Evolutionary conservation across 2,797 vertebrate species (phyloP), one percentile per base, ranked within the genome.

Genomic region (Scolopax rusticola): DNA sequence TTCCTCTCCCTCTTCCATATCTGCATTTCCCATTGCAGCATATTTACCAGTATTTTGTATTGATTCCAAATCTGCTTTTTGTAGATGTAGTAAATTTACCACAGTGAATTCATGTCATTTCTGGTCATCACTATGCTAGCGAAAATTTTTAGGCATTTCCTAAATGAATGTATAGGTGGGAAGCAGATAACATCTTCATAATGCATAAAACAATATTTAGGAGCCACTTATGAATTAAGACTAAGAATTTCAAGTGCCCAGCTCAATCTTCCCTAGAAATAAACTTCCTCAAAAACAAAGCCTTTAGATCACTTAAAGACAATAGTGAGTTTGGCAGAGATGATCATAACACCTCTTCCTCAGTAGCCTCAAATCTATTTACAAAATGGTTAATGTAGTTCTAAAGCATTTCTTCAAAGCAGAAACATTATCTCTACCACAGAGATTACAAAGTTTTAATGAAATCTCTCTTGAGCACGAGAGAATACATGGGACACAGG

Each of bases 91-190:
- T 33, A 36, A 43, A 70, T 64, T 67, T 71, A 32, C 17, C 10
- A 12, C 0, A 0, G 56, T 36, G 13, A 64, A 84, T 73, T 85
- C 24, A 50, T 1, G 1, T 15, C 0, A 15, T 85, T 82, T 47
- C 25, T 75, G 19, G 50, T 79, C 57, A 71, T 17, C 38, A 27
- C 64, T 87, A 50, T 50, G 23, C 50, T 68, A 41, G 14, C 6
- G 63, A 64, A 56, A 30, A 32, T 57, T 11, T 57, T 69, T 15
- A 56, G 13, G 17, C 23, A 54, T 64, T 87, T 81, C 75, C 24
- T 81, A 56, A 84, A 40, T 54, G 3, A 75, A 53, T 87, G 75
- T 87, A 27, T 38, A 79, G 6, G 17, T 69, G 41, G 36, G 45
- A 91, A 84, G 11, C 6, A 73, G 50, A 9, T 59, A 77, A 56